Evolutionary conservation across 92 coral and sea anemone species (phyloP), one percentile per base, ranked within the genome.

Genomic region (Muricea muricata): DNA sequence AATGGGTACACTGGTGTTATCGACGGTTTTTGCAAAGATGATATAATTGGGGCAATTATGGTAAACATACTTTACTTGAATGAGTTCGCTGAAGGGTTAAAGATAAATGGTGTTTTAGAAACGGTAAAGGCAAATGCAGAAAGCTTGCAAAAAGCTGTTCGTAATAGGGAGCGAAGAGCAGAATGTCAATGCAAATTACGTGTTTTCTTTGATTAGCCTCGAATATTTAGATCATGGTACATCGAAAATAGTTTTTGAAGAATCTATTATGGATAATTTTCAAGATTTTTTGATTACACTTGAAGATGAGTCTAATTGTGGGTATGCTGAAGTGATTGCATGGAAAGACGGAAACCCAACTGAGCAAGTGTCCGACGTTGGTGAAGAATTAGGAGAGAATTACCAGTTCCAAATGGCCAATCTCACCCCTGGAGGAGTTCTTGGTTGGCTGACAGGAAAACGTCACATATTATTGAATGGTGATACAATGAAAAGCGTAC

Each of bases 381-480:
- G 24, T 25, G 71, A 0, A 12, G 8, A 3, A 47, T 68, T 65
- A 57, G 85, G 50, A 52, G 82, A 78, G 28, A 67, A 60, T 46
- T 58, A 25, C 15, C 61, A 74, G 26, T 40, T 61, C 78, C 71
- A 91, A 61, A 57, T 60, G 41, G 76, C 85, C 29, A 84, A 89
- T 35, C 18, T 88, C 55, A 85, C 86, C n/a, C 90, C 91, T 78
- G 80, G 88, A 41, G 92, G 93, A 37, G 91, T 92, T 58, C 91
- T 90, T 75, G 96, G 92, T 25, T 92, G 96, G 96, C 68, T 92
- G 33, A 89, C 90, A 48, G 94, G 92, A 35, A 91, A 92, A 41
- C 83, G 45, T 42, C 97, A 92, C 58, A 83, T 78, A 65, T 88
- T 93, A 72, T 66, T 87, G 68, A 87, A 87, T 92, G 97, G 90